These are phyloP conservation scores for Cebidichthys violaceus DNA, from an alignment of 2,113 vertebrate genomes.

Conservation along the genomic window DNA sequence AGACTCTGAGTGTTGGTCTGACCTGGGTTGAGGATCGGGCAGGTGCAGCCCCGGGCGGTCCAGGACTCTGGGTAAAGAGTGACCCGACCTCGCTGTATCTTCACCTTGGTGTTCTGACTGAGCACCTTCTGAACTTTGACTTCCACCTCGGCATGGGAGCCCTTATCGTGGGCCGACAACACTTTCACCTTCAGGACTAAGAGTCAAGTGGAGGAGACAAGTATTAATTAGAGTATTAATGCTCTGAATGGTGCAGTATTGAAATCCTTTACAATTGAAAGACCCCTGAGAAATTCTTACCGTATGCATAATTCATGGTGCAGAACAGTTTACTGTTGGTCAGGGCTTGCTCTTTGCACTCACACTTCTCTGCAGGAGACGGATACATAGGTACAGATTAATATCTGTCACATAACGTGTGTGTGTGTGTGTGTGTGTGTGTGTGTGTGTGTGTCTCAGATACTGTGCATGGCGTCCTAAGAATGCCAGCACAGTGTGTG, in stretches of 20 bases:
- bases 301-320: conserved; percentile 94
- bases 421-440: conserved; percentile 33
- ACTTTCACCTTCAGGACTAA: conserved; percentile 95
- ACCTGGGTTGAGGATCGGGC: conserved; percentile 97
- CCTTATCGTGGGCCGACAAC: conserved; percentile 96
- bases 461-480: conserved; percentile 47
- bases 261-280: neutral
- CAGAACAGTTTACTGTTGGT: conserved; percentile 94
- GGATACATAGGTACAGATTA: conserved; percentile 44
- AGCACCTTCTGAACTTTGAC: conserved; percentile 97
- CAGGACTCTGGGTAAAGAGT: conserved; percentile 96
- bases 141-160: conserved; percentile 96
- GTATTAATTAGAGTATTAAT: neutral
- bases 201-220: conserved; percentile 21
- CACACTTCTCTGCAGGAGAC: conserved; percentile 91
- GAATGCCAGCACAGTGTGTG: conserved; percentile 61
- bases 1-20: conserved; percentile 43
- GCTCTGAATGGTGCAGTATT: neutral
- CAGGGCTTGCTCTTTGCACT: conserved; percentile 95
- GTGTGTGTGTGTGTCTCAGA: conserved; percentile 31
- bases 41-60: conserved; percentile 96
- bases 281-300: conserved; percentile 80
- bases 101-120: conserved; percentile 90
- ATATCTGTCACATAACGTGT: conserved; percentile 49
- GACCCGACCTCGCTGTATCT: conserved; percentile 87